Evolutionary conservation across 2,888 invertebrate species (phyloP).

Genomic region (Yponomeuta evonymella): DNA sequence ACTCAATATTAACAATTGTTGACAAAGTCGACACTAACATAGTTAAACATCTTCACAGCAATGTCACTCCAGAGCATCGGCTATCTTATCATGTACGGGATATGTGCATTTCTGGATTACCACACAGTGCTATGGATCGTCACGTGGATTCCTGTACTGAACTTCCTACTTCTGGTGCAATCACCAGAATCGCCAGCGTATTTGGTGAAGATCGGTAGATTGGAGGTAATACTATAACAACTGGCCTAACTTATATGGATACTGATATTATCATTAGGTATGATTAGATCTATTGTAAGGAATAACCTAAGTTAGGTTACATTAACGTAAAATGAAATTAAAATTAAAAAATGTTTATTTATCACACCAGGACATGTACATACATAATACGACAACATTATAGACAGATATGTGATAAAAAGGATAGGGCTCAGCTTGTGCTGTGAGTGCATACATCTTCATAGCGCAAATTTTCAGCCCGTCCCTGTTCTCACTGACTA

Average conservation of each 20-base stretch:
- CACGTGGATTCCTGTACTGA: slow-evolving; percentile 20
- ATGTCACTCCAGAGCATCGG: slow-evolving; percentile 23
- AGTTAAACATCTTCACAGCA: not conserved
- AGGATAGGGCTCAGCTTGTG: no score
- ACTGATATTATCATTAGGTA: not conserved
- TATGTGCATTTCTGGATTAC: slow-evolving; percentile 23
- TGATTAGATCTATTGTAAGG: not conserved
- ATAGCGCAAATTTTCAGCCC: no score
- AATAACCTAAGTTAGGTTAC: not conserved
- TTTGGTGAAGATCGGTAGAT: slow-evolving; percentile 19
- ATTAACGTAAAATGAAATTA: no score
- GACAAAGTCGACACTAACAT: no score
- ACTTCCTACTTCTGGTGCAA: slow-evolving; percentile 14
- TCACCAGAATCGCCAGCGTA: slow-evolving; percentile 20
- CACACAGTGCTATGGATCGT: slow-evolving; percentile 23
- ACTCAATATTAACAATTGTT: no score
- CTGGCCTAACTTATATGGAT: not conserved
- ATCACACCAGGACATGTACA: no score
- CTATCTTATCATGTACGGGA: slow-evolving; percentile 21
- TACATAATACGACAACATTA: no score
- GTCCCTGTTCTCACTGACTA: no score
- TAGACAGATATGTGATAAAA: no score
- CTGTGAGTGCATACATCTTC: no score
- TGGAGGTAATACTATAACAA: slow-evolving; percentile 16
- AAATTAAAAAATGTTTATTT: no score